These are phyloP conservation scores for Rhynchomys soricoides DNA, from an alignment of 2,113 vertebrate species.

Conservation along the genomic window DNA sequence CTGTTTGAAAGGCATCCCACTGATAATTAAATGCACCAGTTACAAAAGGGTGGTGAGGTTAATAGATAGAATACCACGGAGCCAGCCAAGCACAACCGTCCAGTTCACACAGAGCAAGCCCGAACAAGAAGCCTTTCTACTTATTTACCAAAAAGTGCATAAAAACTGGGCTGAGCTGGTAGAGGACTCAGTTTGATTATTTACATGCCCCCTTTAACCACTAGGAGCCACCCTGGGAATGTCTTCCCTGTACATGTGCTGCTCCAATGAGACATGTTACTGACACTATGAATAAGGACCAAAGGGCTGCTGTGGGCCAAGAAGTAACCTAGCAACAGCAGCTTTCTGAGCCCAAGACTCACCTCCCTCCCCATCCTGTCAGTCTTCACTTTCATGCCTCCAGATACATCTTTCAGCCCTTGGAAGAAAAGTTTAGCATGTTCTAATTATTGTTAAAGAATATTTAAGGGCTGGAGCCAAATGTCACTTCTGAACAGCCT, in stretches of 20 bases:
- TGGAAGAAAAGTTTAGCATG: neutral
- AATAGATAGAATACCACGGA: slow-evolving; percentile 96
- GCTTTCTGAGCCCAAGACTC: slow-evolving; percentile 3
- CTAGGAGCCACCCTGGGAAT: slow-evolving; percentile 84
- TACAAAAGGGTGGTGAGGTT: slow-evolving; percentile 97
- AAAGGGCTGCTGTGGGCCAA: slow-evolving; percentile 43
- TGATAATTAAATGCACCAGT: slow-evolving; percentile 95
- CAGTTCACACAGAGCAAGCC: slow-evolving; percentile 93
- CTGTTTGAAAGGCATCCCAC: slow-evolving; percentile 92
- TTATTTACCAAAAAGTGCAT: slow-evolving; percentile 86
- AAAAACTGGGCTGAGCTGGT: slow-evolving; percentile 86
- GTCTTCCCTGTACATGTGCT: slow-evolving; percentile 65
- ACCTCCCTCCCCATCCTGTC: neutral
- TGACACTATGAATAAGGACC: slow-evolving; percentile 45
- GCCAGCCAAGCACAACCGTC: slow-evolving; percentile 94
- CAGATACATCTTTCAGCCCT: neutral
- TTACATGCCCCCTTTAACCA: slow-evolving; percentile 86
- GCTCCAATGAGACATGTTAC: slow-evolving; percentile 67
- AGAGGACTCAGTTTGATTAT: slow-evolving; percentile 83
- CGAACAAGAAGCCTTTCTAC: slow-evolving; percentile 95
- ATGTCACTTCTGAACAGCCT: neutral
- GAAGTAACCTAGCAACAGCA: neutral
- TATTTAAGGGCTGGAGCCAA: slow-evolving; percentile 30
- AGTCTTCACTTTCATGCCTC: neutral
- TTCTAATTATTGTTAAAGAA: neutral